A percentile compares a stretch with the other conserved stretches of the same genome.
Conservation (phyloP, 2,888 invertebrate genomes). For the Lasius fuliginosus region DNA sequence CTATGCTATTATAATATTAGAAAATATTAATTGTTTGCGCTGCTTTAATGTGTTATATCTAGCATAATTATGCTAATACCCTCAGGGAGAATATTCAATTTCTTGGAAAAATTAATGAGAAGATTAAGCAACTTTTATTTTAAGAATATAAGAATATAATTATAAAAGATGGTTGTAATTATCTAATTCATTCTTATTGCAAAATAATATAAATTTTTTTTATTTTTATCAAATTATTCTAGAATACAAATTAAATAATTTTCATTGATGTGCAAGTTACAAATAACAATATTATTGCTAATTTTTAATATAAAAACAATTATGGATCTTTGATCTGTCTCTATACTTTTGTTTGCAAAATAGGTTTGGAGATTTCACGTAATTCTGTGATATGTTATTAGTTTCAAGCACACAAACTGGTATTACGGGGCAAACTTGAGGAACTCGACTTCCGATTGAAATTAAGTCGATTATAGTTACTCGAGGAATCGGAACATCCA, state of each 20-base stretch:
- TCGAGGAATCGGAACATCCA: conserved; percentile 36
- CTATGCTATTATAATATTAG: background rate
- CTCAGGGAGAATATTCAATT: conserved; percentile 25
- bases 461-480: conserved; percentile 44
- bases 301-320: background rate
- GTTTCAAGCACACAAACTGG: background rate
- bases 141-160: background rate
- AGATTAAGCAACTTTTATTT: background rate
- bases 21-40: background rate
- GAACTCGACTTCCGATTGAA: conserved; percentile 35
- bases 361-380: background rate
- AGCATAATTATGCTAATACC: background rate
- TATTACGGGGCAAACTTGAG: conserved; percentile 31
- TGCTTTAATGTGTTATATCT: conserved; percentile 5
- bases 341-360: background rate
- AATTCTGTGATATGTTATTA: conserved; percentile 23
- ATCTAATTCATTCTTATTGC: background rate
- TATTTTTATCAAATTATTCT: background rate
- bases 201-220: background rate
- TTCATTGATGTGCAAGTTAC: background rate
- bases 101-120: background rate
- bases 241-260: background rate
- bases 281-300: background rate
- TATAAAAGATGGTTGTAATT: background rate
- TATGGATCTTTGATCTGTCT: background rate